Evolutionary conservation across 2,888 invertebrate species (phyloP).

Genomic region (Aleiodes leptofemur): DNA sequence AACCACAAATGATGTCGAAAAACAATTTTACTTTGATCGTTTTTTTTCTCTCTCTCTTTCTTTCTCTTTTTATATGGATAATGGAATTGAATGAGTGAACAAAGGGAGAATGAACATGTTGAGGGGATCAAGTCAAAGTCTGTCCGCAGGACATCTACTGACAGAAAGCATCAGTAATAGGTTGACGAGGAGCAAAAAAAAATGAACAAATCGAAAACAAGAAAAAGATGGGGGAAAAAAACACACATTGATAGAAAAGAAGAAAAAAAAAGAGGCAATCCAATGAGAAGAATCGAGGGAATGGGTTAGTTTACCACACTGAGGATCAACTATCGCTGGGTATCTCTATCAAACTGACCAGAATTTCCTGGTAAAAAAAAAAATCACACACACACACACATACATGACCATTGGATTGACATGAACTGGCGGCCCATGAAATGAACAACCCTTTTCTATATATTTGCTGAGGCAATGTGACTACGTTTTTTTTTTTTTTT

Average conservation of each 20-base stretch:
- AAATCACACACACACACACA: conserved; percentile 64
- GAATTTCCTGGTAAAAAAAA: conserved; percentile 64
- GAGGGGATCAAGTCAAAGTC: conserved; percentile 19
- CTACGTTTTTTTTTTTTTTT: conserved; percentile 45
- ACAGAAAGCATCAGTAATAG: conserved; percentile 17
- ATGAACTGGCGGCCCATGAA: conserved; percentile 73
- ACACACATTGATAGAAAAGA: conserved; percentile 29
- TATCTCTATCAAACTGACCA: conserved; percentile 70
- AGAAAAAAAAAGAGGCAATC: conserved; percentile 16
- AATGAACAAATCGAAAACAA: not conserved
- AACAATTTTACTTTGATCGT: conserved; percentile 59
- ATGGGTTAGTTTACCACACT: conserved; percentile 39
- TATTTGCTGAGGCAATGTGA: conserved; percentile 45
- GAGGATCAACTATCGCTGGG: conserved; percentile 53
- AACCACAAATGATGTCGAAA: conserved; percentile 56
- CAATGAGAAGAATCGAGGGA: conserved; percentile 2
- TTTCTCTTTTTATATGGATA: conserved; percentile 6
- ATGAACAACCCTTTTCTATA: conserved; percentile 69
- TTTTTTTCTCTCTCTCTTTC: conserved; percentile 34
- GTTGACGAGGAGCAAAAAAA: not conserved
- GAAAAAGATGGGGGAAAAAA: conserved; percentile 26
- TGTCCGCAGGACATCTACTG: conserved; percentile 12
- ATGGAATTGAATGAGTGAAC: conserved; percentile 30
- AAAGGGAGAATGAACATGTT: conserved; percentile 22
- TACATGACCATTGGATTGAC: conserved; percentile 65